Percentiles rank a stretch among this genome's conserved stretches.
Evolutionary conservation across 2,888 invertebrate genomes (phyloP).

Genomic region (Lycia hirtaria): DNA sequence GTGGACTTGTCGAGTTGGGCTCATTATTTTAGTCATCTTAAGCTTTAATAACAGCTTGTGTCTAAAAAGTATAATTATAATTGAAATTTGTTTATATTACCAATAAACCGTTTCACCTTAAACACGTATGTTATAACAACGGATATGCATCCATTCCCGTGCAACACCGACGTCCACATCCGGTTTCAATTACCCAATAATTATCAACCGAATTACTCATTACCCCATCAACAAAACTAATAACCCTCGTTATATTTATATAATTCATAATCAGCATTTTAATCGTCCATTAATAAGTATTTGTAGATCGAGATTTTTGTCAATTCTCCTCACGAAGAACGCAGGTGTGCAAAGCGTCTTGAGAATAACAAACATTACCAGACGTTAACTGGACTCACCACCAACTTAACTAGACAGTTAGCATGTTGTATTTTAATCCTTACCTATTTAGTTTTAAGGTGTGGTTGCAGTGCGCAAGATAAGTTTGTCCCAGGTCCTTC

Average conservation of each 20-base stretch:
- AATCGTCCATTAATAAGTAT: constrained; percentile 45
- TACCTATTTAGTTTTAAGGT: not conserved
- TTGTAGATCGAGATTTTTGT: constrained; percentile 36
- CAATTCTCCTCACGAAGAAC: constrained; percentile 59
- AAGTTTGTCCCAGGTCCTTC: constrained; percentile 21
- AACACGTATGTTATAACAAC: not conserved
- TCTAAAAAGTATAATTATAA: too few species aligned
- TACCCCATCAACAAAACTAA: constrained; percentile 40
- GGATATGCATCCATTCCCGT: not conserved
- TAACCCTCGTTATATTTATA: constrained; percentile 36
- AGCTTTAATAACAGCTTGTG: too few species aligned
- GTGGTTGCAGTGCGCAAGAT: not conserved
- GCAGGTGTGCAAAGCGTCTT: constrained; percentile 74
- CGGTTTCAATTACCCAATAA: constrained; percentile 19
- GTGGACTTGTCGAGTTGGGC: too few species aligned
- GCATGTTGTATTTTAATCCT: constrained; percentile 27
- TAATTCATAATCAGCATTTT: constrained; percentile 51
- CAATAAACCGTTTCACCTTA: too few species aligned
- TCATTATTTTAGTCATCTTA: too few species aligned
- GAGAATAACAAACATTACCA: constrained; percentile 56
- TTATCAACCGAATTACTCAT: constrained; percentile 34
- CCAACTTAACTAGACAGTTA: not conserved
- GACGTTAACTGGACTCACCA: constrained; percentile 11
- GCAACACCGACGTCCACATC: constrained; percentile 6
- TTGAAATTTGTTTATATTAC: too few species aligned